Evolutionary conservation across 2,888 invertebrate species (phyloP).

Genomic region (Scaptomyza reducta): DNA sequence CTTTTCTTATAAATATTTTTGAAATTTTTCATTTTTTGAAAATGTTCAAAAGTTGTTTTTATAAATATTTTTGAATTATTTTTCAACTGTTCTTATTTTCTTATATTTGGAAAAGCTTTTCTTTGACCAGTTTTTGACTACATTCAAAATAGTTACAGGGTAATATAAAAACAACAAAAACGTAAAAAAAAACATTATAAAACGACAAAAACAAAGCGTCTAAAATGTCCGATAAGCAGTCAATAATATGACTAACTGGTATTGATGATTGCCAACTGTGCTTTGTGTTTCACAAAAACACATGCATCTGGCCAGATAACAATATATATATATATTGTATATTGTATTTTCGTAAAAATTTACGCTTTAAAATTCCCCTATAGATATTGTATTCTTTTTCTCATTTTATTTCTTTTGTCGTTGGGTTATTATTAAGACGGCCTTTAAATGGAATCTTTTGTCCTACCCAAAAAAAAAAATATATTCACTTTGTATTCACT

Average conservation of each 20-base stretch:
- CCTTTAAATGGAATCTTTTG: constrained; percentile 37
- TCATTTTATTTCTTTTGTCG: constrained; percentile 4
- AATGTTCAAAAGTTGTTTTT: background rate
- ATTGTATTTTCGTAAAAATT: background rate
- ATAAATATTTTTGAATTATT: background rate
- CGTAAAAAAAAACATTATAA: background rate
- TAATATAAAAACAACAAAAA: background rate
- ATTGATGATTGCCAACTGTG: constrained; percentile 30
- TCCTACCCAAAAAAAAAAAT: background rate
- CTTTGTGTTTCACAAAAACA: background rate
- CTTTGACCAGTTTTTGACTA: background rate
- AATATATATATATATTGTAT: background rate
- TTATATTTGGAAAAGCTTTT: too few relatives aligned
- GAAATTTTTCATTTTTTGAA: too few relatives aligned
- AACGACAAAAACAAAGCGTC: constrained; percentile 21
- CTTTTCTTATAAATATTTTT: too few relatives aligned
- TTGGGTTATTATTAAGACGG: constrained; percentile 9
- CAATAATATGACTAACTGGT: constrained; percentile 54
- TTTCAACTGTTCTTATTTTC: too few relatives aligned
- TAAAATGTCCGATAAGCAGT: constrained; percentile 41
- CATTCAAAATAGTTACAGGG: background rate
- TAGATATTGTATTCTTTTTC: constrained; percentile 2
- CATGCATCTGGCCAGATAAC: constrained; percentile 17
- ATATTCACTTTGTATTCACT: background rate
- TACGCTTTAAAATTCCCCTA: constrained; percentile 2